Evolutionary conservation across 2,113 vertebrate genomes (phyloP).

Genomic region (Misgurnus mizolepis): DNA sequence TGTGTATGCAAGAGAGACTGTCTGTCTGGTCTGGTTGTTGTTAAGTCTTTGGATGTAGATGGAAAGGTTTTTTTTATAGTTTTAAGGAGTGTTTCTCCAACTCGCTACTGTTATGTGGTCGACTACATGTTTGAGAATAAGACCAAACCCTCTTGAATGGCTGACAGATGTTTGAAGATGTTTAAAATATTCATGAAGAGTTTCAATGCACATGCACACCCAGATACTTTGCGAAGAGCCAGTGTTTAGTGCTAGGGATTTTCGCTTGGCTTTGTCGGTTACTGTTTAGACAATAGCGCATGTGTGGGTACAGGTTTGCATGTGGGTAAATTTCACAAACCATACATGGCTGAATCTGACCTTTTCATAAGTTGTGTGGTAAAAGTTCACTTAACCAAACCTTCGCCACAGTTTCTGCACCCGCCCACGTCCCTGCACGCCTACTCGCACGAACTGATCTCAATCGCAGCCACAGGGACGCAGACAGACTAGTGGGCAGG

Average conservation of each 20-base stretch:
- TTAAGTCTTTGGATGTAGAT: slow-evolving; percentile 35
- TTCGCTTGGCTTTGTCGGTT: slow-evolving; percentile 61
- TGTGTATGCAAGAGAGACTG: slow-evolving; percentile 6
- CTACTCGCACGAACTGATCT: slow-evolving; percentile 26
- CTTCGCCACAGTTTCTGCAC: slow-evolving; percentile 55
- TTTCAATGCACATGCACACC: slow-evolving; percentile 23
- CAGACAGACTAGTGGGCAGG: slow-evolving; percentile 29
- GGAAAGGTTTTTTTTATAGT: slow-evolving; percentile 30
- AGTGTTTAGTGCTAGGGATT: slow-evolving; percentile 39
- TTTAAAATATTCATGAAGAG: slow-evolving; percentile 60
- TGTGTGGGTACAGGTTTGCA: slow-evolving; percentile 22
- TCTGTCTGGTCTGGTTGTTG: slow-evolving; percentile 19
- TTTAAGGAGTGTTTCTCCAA: slow-evolving; percentile 33
- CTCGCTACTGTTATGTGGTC: slow-evolving; percentile 46
- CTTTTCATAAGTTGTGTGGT: slow-evolving; percentile 66
- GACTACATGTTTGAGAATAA: slow-evolving; percentile 31
- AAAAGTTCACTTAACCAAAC: slow-evolving; percentile 63
- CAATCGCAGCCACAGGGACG: slow-evolving; percentile 51
- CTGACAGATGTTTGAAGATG: slow-evolving; percentile 58
- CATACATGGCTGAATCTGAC: slow-evolving; percentile 65
- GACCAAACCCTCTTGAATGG: slow-evolving; percentile 50
- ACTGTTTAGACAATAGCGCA: slow-evolving; percentile 63
- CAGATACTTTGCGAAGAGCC: slow-evolving; percentile 15
- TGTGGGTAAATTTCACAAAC: slow-evolving; percentile 61
- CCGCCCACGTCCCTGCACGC: slow-evolving; percentile 39